phyloP scores from a whole-genome alignment of 2,888 invertebrate species.

The Therioaphis trifolii region DNA sequence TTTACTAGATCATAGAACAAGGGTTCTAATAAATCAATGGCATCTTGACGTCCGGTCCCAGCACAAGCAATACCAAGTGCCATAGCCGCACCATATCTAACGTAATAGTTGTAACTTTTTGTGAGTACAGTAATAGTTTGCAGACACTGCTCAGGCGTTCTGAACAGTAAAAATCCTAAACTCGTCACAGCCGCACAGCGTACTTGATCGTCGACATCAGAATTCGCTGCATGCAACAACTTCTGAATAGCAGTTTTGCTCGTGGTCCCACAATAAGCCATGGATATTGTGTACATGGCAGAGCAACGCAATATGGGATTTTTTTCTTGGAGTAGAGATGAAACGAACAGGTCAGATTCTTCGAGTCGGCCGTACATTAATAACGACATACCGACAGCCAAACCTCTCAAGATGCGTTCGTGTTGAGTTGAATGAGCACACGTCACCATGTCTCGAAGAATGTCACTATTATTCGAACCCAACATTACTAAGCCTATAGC shows the following conservation, averaged over 20 bases:
- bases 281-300: constrained; percentile 97
- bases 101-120: constrained; percentile 99
- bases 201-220: constrained; percentile 99
- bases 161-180: constrained; percentile 94
- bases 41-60: constrained; percentile 95
- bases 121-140: constrained; percentile 96
- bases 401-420: constrained; percentile 96
- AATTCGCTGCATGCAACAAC: constrained; percentile 94
- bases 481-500: constrained; percentile 99
- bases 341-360: constrained; percentile 94
- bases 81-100: constrained; percentile 99
- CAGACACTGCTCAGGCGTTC: constrained; percentile 96
- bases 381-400: constrained; percentile 95
- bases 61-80: constrained; percentile 99
- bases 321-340: constrained; percentile 89
- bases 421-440: constrained; percentile 98
- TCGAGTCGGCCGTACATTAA: constrained; percentile 97
- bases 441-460: constrained; percentile 93
- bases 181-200: constrained; percentile 97
- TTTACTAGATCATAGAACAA: constrained; percentile 99
- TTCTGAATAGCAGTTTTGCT: constrained; percentile 96
- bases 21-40: constrained; percentile 93
- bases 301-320: constrained; percentile 94
- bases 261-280: constrained; percentile 98
- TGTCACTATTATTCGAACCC: constrained; percentile 89